phyloP scores from a whole-genome alignment of 2,888 invertebrate genomes.

The Schrankia costaestrigalis region DNA sequence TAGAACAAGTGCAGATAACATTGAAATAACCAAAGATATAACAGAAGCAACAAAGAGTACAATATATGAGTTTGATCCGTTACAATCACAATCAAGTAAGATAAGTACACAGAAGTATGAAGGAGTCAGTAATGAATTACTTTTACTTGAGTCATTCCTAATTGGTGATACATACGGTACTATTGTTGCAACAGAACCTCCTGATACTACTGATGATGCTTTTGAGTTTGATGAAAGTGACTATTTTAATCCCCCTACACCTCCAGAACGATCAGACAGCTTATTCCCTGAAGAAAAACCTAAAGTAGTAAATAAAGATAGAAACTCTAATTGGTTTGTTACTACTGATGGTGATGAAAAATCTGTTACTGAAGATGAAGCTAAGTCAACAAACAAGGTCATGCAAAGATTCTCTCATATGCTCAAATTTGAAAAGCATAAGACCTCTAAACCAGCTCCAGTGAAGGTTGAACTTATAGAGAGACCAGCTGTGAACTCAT shows the following conservation, averaged over 20 bases:
- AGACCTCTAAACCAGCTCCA: slow-evolving; percentile 37
- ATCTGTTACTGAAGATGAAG: slow-evolving; percentile 36
- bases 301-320: slow-evolving; percentile 49
- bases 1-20: slow-evolving; percentile 1
- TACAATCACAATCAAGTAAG: slow-evolving; percentile 51
- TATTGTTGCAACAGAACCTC: slow-evolving; percentile 71
- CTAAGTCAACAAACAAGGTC: slow-evolving; percentile 50
- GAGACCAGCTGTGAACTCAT: slow-evolving; percentile 73
- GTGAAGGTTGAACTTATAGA: slow-evolving; percentile 61
- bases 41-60: slow-evolving; percentile 71
- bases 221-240: slow-evolving; percentile 63
- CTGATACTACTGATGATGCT: slow-evolving; percentile 59
- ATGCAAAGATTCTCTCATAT: slow-evolving; percentile 65
- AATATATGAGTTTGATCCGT: slow-evolving; percentile 88
- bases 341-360: slow-evolving; percentile 34
- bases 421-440: slow-evolving; percentile 75
- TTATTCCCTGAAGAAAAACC: slow-evolving; percentile 60
- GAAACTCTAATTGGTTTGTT: slow-evolving; percentile 69
- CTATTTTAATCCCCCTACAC: slow-evolving; percentile 80
- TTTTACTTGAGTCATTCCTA: slow-evolving; percentile 84
- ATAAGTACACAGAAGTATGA: slow-evolving; percentile 48
- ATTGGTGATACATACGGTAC: slow-evolving; percentile 85
- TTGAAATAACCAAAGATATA: neutral
- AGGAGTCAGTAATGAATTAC: slow-evolving; percentile 81
- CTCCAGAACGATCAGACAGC: slow-evolving; percentile 84